Percentiles rank a stretch among this genome's conserved stretches.
phyloP scores from a whole-genome alignment of 1,140 invertebrate genomes.

The Bombus sibiricus region DNA sequence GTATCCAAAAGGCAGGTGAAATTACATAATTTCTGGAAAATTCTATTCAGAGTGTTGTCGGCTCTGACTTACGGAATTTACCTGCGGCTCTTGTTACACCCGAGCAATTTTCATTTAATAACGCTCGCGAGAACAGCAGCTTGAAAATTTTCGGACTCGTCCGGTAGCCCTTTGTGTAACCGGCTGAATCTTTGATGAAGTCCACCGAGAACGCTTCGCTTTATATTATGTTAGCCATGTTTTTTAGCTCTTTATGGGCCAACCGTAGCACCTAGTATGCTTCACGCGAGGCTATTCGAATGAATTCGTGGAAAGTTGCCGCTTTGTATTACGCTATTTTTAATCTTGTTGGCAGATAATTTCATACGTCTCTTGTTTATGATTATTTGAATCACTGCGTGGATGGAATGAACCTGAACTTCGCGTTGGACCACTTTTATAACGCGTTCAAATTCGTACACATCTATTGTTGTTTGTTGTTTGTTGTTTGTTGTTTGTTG shows the following conservation, averaged over 20 bases:
- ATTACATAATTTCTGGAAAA: background rate
- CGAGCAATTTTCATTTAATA: conserved; percentile 7
- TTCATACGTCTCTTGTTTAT: background rate
- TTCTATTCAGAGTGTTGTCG: background rate
- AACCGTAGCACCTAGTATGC: background rate
- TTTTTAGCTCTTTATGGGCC: background rate
- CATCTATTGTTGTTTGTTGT: too few relatives aligned
- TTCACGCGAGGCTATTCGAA: background rate
- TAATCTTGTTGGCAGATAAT: background rate
- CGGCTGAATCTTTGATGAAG: conserved; percentile 16
- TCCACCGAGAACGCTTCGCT: conserved; percentile 6
- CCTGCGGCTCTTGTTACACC: background rate
- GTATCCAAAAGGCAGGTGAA: background rate
- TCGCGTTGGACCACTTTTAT: background rate
- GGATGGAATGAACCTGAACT: background rate
- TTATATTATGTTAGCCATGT: conserved; percentile 15
- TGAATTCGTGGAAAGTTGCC: background rate
- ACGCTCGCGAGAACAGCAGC: background rate
- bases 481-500: background rate
- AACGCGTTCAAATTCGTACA: background rate
- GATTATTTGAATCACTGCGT: background rate
- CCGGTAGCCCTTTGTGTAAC: background rate
- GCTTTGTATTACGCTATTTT: background rate
- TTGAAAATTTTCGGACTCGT: background rate
- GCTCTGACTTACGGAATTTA: background rate